Evolutionary conservation across 2,888 invertebrate species (phyloP).

Genomic region (Lepidochrysops patricia): DNA sequence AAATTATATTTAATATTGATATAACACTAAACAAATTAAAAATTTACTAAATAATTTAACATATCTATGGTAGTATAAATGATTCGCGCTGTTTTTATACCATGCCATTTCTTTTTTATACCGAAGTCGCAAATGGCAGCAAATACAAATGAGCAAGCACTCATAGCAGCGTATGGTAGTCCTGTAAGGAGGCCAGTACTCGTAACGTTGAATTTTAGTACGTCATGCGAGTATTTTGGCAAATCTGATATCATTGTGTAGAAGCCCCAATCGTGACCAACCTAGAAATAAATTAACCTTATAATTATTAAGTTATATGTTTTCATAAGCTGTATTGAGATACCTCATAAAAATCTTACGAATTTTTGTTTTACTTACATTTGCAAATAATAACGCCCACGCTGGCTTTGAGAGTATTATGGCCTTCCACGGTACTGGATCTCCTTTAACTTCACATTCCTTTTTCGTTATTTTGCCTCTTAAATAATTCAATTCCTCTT

Average conservation of each 20-base stretch:
- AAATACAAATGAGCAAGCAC: slow-evolving; percentile 58
- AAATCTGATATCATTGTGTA: slow-evolving; percentile 75
- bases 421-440: slow-evolving; percentile 75
- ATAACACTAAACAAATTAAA: neutral
- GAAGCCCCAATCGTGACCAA: slow-evolving; percentile 75
- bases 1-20: neutral
- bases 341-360: neutral
- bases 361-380: slow-evolving; percentile 49
- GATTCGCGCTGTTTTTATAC: slow-evolving; percentile 41
- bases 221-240: slow-evolving; percentile 72
- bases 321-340: neutral
- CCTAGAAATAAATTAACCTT: slow-evolving; percentile 32
- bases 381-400: slow-evolving; percentile 76
- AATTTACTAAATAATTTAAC: neutral
- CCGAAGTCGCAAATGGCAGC: slow-evolving; percentile 62
- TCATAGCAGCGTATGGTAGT: slow-evolving; percentile 72
- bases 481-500: slow-evolving; percentile 44
- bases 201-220: slow-evolving; percentile 67
- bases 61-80: slow-evolving; percentile 53
- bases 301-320: neutral
- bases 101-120: slow-evolving; percentile 33
- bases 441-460: slow-evolving; percentile 35
- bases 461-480: slow-evolving; percentile 53
- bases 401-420: slow-evolving; percentile 75
- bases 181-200: slow-evolving; percentile 69